Percentiles rank a stretch among this genome's conserved stretches.
phyloP scores from a whole-genome alignment of 2,888 invertebrate genomes.

The Xestia ashworthii region DNA sequence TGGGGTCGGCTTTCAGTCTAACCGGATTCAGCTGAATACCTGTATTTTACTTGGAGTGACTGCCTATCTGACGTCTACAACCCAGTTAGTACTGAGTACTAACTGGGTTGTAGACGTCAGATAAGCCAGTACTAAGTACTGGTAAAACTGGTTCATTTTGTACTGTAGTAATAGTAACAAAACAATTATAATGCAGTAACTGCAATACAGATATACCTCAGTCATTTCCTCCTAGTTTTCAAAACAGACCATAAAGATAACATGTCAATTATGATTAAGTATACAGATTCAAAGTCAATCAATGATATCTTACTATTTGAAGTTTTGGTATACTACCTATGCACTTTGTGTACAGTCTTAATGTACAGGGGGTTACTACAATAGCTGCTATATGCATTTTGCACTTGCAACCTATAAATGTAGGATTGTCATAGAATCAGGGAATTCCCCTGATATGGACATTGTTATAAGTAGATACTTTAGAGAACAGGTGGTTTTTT shows the following conservation, averaged over 20 bases:
- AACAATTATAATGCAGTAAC: background rate
- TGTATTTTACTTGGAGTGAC: too few species aligned
- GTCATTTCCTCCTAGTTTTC: background rate
- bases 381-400: background rate
- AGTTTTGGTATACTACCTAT: background rate
- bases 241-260: constrained; percentile 3
- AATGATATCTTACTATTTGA: background rate
- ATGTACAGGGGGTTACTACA: background rate
- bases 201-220: background rate
- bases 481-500: background rate
- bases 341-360: background rate
- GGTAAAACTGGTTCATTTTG: too few species aligned
- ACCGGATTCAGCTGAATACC: too few species aligned
- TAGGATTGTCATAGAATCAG: background rate
- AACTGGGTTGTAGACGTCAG: too few species aligned
- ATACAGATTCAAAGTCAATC: background rate
- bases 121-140: too few species aligned
- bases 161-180: background rate
- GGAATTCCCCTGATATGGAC: constrained; percentile 13
- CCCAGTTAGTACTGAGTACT: too few species aligned
- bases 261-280: background rate
- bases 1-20: too few species aligned
- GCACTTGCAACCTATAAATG: too few species aligned
- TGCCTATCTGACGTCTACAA: too few species aligned
- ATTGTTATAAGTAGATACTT: background rate